Base-by-base conservation (phyloP, 2,888 invertebrate genomes). In the Caenorhabditis angaria region DNA sequence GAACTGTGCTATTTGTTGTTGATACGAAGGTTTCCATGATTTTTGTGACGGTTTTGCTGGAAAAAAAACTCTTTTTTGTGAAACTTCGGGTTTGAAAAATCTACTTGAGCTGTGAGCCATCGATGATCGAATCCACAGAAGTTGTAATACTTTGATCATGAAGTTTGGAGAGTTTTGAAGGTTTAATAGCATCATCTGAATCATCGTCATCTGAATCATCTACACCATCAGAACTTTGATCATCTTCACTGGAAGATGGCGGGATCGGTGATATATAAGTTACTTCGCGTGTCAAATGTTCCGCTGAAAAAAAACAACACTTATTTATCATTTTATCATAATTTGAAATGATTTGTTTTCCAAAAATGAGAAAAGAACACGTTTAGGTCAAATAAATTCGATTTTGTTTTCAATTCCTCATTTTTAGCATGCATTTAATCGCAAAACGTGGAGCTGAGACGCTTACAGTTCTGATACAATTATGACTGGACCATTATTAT, bases 1-100 rank as follows among this genome's bases (percentile, higher is more conserved):
- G 14, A 41, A 5, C 12, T 32, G 10, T 41, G 41, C 2, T 14
- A 14, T 2, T 5, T 18, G 18, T 18, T 41, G 6, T 14, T 8
- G 18, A 18, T 0, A 64, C 32, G 51, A 64, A 64, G 12, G 22
- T 14, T 0, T 14, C 14, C 64, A 64, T 57, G 18, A 50, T 24
- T 28, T 64, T 57, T 12, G 32, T 35, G 32, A 57, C 57, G 29
- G 64, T 18, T 2, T 47, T 24, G 22, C 64, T 64, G 57, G n/a
- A 64, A 64, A 32, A 32, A 32, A 32, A 8, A 32, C 32, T 5
- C 10, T 32, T 8, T 32, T 10, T 8, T 32, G 6, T 8, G 10
- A 32, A 32, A 8, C 10, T 41, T 12, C 18, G 41, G 18, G 14
- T 18, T 41, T 41, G 18, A 10, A 41, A 41, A 41, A 10, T 10